phyloP scores from a whole-genome alignment of 2,797 vertebrate genomes.

The Crenichthys baileyi region DNA sequence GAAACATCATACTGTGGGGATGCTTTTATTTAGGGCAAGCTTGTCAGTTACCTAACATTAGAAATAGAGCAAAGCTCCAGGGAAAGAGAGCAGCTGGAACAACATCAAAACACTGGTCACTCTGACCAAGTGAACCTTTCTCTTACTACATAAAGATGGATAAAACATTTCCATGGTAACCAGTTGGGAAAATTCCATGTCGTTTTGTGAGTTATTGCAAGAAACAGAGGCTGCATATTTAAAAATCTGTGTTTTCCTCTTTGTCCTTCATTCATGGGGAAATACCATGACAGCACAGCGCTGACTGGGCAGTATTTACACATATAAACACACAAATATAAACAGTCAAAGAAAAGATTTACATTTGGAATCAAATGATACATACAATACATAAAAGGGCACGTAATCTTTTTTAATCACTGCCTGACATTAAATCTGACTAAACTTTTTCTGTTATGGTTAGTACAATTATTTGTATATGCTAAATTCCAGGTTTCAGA shows the following conservation, averaged over 20 bases:
- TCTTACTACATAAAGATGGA: no score
- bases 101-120: background rate
- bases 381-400: background rate
- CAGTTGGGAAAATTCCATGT: background rate
- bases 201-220: background rate
- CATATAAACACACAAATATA: background rate
- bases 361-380: background rate
- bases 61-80: background rate
- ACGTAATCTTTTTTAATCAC: background rate
- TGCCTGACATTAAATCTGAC: background rate
- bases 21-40: background rate
- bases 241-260: background rate
- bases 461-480: no score
- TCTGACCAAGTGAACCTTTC: no score
- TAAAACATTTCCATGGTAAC: background rate
- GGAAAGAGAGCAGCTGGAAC: background rate
- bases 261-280: background rate
- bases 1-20: no score
- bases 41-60: background rate
- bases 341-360: background rate
- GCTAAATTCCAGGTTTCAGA: no score
- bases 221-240: background rate
- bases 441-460: no score
- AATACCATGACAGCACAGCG: background rate
- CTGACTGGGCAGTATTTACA: background rate